Conservation (phyloP, 2,888 invertebrate species). For the Dichetophora obliterata region DNA sequence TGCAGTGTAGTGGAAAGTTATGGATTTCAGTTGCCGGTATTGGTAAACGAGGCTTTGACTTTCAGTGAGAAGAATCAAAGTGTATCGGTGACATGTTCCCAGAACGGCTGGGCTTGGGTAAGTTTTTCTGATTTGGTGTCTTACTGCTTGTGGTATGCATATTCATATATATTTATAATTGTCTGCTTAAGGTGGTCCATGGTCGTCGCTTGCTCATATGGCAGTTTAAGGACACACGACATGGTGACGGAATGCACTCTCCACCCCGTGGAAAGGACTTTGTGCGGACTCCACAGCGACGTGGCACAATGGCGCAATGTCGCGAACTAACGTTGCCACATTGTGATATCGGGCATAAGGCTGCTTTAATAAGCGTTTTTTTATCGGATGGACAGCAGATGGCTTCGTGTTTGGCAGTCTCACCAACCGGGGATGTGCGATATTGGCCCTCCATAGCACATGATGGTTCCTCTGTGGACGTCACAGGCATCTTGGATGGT, state of each 20-base stretch:
- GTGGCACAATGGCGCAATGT: slow-evolving; percentile 75
- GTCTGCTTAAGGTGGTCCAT: slow-evolving; percentile 79
- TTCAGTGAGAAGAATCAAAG: slow-evolving; percentile 76
- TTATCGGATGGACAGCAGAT: slow-evolving; percentile 74
- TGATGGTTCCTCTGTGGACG: slow-evolving; percentile 87
- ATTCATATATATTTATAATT: slow-evolving; percentile 23
- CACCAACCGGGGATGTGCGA: slow-evolving; percentile 91
- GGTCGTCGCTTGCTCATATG: slow-evolving; percentile 88
- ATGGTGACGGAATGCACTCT: slow-evolving; percentile 48
- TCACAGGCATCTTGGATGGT: slow-evolving; percentile 87
- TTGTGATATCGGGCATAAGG: slow-evolving; percentile 91
- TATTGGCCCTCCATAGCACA: slow-evolving; percentile 94
- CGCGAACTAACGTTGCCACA: slow-evolving; percentile 90
- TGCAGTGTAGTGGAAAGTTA: slow-evolving; percentile 83
- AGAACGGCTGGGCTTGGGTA: slow-evolving; percentile 73
- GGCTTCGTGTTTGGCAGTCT: slow-evolving; percentile 91
- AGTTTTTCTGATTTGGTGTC: background rate
- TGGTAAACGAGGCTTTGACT: slow-evolving; percentile 89
- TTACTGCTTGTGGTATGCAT: background rate
- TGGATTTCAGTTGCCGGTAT: slow-evolving; percentile 86
- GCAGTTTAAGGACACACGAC: slow-evolving; percentile 75
- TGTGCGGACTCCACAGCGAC: slow-evolving; percentile 70
- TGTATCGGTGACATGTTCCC: slow-evolving; percentile 71
- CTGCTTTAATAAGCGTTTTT: slow-evolving; percentile 85
- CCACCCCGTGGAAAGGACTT: slow-evolving; percentile 52